phyloP scores from a whole-genome alignment of 2,888 invertebrate species.

The Emmelina monodactyla region DNA sequence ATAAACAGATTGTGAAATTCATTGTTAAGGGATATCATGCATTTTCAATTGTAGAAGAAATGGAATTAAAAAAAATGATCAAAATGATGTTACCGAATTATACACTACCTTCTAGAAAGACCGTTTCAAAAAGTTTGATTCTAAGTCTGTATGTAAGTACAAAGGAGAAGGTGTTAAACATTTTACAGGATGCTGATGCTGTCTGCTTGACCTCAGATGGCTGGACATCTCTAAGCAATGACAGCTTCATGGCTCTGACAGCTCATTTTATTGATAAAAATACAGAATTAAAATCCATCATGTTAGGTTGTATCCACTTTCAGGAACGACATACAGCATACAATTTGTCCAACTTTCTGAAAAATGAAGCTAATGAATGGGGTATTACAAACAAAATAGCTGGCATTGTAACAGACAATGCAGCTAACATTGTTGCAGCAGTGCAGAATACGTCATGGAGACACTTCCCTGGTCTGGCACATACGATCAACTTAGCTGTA shows the following conservation, averaged over 20 bases:
- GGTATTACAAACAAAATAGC: slow-evolving; percentile 4
- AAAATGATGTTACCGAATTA: slow-evolving; percentile 2
- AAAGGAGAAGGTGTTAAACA: neutral
- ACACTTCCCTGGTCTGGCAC: slow-evolving; percentile 18
- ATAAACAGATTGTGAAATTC: slow-evolving; percentile 10
- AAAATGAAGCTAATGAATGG: slow-evolving; percentile 6
- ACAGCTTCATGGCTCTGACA: slow-evolving; percentile 9
- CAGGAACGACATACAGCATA: slow-evolving; percentile 7
- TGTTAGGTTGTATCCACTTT: slow-evolving; percentile 11
- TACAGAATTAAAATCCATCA: slow-evolving; percentile 3
- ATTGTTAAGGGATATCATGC: slow-evolving; percentile 10
- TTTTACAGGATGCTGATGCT: slow-evolving; percentile 4
- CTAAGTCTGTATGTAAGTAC: neutral
- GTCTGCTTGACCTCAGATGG: slow-evolving; percentile 7
- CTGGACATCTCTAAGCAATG: slow-evolving; percentile 12
- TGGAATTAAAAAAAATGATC: slow-evolving; percentile 8
- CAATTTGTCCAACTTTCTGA: slow-evolving; percentile 6
- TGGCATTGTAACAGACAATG: no score
- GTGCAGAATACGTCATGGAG: slow-evolving; percentile 13
- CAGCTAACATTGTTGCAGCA: slow-evolving; percentile 16
- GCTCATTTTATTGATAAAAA: slow-evolving; percentile 10
- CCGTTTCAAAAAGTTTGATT: neutral
- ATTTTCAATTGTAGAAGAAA: slow-evolving; percentile 10
- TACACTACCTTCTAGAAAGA: neutral
- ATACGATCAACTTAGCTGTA: slow-evolving; percentile 16